These are phyloP conservation scores for Phenacoccus solenopsis DNA, from an alignment of 1,140 invertebrate species.

Conservation along the genomic window DNA sequence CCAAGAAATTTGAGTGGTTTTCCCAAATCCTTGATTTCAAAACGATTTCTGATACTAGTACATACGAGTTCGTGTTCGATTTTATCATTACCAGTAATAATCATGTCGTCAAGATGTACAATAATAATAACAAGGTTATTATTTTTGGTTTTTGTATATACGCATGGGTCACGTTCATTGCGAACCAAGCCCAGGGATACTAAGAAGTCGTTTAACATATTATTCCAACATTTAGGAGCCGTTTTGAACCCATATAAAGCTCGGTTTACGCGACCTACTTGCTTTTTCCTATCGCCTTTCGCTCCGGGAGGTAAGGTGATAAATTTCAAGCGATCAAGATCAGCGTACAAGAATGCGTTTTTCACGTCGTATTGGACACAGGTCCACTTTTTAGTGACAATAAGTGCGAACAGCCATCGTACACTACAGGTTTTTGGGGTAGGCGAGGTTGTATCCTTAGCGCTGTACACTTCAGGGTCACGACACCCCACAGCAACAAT, in stretches of 20 bases:
- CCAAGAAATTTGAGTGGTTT: too few species aligned
- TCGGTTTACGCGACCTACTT: not conserved
- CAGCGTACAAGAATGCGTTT: not conserved
- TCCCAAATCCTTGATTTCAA: too few species aligned
- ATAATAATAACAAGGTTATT: not conserved
- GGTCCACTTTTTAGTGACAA: not conserved
- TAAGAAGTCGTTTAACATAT: not conserved
- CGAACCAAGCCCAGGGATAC: not conserved
- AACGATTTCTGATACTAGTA: too few species aligned
- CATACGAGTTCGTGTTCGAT: too few species aligned
- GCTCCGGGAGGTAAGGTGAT: not conserved
- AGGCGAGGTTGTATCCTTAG: not conserved
- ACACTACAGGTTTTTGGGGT: not conserved
- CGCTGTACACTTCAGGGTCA: not conserved
- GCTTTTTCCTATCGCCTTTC: not conserved
- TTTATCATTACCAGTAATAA: too few species aligned
- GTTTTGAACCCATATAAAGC: not conserved
- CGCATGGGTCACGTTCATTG: not conserved
- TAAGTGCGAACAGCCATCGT: not conserved
- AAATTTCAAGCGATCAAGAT: not conserved
- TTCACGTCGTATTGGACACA: not conserved
- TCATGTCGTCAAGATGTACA: too few species aligned
- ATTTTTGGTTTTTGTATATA: not conserved
- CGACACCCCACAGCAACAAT: not conserved
- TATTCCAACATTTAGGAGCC: not conserved